phyloP scores from a whole-genome alignment of 2,797 vertebrate genomes.

The Siniperca obscura region DNA sequence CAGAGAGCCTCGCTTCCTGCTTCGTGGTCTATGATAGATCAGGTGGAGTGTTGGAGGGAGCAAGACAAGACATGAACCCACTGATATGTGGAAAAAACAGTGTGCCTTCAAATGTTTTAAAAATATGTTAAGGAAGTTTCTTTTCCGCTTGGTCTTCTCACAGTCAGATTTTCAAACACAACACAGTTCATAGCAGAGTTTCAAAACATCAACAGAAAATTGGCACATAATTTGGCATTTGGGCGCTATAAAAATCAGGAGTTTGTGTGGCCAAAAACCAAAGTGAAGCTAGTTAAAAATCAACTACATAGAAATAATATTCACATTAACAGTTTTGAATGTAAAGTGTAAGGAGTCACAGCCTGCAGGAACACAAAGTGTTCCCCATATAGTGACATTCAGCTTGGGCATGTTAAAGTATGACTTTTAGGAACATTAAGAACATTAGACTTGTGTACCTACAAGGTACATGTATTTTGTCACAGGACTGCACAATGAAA shows the following conservation, averaged over 20 bases:
- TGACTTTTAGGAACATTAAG: no score
- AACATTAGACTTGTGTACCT: no score
- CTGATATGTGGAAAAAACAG: background rate
- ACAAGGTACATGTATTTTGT: no score
- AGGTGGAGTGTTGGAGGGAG: background rate
- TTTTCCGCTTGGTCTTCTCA: background rate
- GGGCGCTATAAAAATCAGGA: no score
- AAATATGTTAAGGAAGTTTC: background rate
- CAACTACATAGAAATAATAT: background rate
- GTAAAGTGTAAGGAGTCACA: background rate
- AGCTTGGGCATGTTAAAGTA: background rate
- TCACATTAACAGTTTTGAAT: background rate
- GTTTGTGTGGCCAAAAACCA: no score
- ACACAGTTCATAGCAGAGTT: no score
- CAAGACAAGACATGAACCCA: background rate
- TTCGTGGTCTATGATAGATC: conserved; percentile 87
- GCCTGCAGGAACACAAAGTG: background rate
- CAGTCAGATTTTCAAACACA: no score
- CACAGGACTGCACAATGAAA: no score
- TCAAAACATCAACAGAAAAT: no score
- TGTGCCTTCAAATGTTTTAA: no score
- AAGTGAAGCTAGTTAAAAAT: no score
- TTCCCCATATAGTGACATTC: background rate
- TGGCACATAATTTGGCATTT: no score
- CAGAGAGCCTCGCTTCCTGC: conserved; percentile 82